Conservation (phyloP, 2,888 invertebrate genomes). For the Amblyteles armatorius region DNA sequence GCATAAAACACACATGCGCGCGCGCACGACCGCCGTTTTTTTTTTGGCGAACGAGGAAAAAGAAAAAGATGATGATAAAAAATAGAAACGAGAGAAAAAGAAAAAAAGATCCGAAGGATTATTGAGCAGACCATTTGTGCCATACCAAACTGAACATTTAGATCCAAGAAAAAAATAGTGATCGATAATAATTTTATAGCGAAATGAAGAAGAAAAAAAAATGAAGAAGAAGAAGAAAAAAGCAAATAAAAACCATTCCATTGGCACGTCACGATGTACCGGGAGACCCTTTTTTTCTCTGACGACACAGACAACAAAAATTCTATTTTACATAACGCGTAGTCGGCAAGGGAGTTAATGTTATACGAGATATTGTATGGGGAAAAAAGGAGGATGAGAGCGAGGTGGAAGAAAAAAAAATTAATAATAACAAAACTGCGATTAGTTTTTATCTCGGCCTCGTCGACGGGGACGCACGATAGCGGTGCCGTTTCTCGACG, state of each 20-base stretch:
- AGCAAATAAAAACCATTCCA: constrained; percentile 68
- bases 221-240: constrained; percentile 39
- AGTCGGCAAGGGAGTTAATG: constrained; percentile 73
- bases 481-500: background rate
- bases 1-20: constrained; percentile 23
- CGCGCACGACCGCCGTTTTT: constrained; percentile 1
- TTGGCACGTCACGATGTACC: constrained; percentile 72
- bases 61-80: background rate
- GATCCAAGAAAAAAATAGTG: constrained; percentile 60
- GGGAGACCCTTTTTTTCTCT: constrained; percentile 71
- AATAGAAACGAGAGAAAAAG: background rate
- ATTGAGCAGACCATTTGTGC: constrained; percentile 79
- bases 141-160: constrained; percentile 74
- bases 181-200: constrained; percentile 52
- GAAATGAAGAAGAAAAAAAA: constrained; percentile 30
- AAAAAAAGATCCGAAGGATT: constrained; percentile 69
- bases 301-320: constrained; percentile 73
- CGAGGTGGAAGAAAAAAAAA: constrained; percentile 15
- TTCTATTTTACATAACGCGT: constrained; percentile 79
- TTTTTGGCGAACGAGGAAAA: constrained; percentile 16
- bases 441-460: constrained; percentile 58
- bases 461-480: constrained; percentile 35
- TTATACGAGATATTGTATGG: constrained; percentile 69
- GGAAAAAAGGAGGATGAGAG: constrained; percentile 17
- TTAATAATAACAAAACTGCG: constrained; percentile 55